Percentiles rank a stretch among this genome's conserved stretches.
Evolutionary conservation across 2,797 vertebrate species (phyloP).

Genomic region (Etheostoma nigrum): DNA sequence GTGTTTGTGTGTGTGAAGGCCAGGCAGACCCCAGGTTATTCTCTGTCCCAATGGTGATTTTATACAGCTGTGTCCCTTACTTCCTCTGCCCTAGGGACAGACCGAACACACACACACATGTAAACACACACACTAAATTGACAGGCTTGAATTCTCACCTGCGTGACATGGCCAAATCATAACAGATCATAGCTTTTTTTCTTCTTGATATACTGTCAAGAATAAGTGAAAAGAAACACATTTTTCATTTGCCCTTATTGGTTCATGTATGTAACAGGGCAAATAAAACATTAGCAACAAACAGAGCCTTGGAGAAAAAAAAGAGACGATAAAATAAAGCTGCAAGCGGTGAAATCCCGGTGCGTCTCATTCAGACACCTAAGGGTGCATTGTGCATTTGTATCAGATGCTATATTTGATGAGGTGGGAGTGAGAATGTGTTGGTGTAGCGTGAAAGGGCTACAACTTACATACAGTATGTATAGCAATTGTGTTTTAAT

Average conservation of each 20-base stretch:
- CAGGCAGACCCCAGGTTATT: slow-evolving; percentile 73
- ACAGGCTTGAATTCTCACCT: slow-evolving; percentile 48
- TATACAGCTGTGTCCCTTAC: slow-evolving; percentile 81
- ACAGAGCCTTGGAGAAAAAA: background rate
- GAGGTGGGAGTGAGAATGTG: too few relatives aligned
- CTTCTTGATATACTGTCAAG: too few relatives aligned
- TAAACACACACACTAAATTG: slow-evolving; percentile 8
- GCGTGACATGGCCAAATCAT: slow-evolving; percentile 22
- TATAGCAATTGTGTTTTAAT: too few relatives aligned
- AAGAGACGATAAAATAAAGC: too few relatives aligned
- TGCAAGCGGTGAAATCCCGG: too few relatives aligned
- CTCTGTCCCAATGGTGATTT: slow-evolving; percentile 71
- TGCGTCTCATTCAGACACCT: too few relatives aligned
- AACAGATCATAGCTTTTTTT: background rate
- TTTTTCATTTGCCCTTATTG: background rate
- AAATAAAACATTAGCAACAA: background rate
- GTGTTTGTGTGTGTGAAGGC: slow-evolving; percentile 44
- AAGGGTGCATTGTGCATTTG: too few relatives aligned
- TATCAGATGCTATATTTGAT: too few relatives aligned
- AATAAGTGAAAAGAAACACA: background rate
- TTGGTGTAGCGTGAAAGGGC: too few relatives aligned
- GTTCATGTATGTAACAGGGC: too few relatives aligned
- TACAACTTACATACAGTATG: too few relatives aligned
- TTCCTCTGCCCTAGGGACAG: slow-evolving; percentile 68
- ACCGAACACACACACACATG: slow-evolving; percentile 37